phyloP scores from a whole-genome alignment of 2,113 vertebrate species.

The Argyrosomus japonicus region DNA sequence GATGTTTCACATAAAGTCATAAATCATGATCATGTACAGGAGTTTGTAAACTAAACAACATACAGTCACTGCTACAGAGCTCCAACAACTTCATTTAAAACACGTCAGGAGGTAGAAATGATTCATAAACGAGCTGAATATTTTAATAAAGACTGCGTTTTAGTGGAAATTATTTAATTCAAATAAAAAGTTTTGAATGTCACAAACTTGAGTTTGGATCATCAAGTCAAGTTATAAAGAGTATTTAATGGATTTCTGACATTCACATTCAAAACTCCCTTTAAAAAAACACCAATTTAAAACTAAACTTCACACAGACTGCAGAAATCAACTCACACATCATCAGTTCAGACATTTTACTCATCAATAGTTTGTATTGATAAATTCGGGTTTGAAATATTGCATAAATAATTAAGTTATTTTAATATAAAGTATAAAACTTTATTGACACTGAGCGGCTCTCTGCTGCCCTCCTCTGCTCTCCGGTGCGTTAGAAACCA shows the following conservation, averaged over 20 bases:
- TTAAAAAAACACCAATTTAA: background rate
- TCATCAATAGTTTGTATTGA: background rate
- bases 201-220: too few species aligned
- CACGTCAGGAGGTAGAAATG: background rate
- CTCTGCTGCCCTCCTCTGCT: constrained; percentile 6
- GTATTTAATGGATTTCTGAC: background rate
- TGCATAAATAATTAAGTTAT: background rate
- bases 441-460: background rate
- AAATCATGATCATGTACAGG: too few species aligned
- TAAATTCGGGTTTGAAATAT: background rate
- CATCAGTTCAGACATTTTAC: background rate
- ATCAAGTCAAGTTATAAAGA: background rate
- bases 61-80: too few species aligned
- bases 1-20: too few species aligned
- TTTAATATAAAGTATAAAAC: too few species aligned
- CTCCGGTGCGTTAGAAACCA: too few species aligned
- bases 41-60: too few species aligned
- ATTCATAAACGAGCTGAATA: background rate
- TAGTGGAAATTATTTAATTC: background rate
- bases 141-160: background rate
- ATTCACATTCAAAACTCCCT: background rate
- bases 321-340: background rate
- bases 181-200: too few species aligned
- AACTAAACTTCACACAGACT: background rate
- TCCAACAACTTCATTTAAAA: too few species aligned